These are phyloP conservation scores for Protaetia brevitarsis DNA, from an alignment of 1,140 invertebrate genomes.

Conservation along the genomic window DNA sequence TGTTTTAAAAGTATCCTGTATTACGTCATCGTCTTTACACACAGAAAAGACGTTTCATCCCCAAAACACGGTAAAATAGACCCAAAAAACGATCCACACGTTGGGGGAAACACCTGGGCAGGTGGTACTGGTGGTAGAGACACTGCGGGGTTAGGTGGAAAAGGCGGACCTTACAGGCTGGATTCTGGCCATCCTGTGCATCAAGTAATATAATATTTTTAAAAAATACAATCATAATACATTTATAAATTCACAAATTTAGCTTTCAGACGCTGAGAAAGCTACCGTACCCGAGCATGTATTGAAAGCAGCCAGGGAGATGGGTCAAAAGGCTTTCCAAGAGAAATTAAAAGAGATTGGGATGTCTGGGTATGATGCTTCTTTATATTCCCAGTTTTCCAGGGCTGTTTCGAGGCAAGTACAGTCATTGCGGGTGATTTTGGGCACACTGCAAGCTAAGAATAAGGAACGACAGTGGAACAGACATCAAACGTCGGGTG, in stretches of 20 bases:
- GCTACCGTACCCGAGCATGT: constrained; percentile 86
- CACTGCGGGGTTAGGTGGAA: constrained; percentile 91
- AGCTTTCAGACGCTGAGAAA: constrained; percentile 87
- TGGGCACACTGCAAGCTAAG: constrained; percentile 80
- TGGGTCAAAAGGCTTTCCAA: constrained; percentile 87
- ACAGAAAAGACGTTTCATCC: constrained; percentile 58
- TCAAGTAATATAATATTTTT: constrained; percentile 58
- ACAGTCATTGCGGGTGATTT: constrained; percentile 61
- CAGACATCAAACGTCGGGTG: constrained; percentile 88
- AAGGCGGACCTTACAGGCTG: constrained; percentile 86
- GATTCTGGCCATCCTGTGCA: constrained; percentile 91
- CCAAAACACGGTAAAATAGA: constrained; percentile 94
- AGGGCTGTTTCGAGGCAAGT: constrained; percentile 75
- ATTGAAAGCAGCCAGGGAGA: constrained; percentile 83
- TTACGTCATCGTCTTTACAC: background rate
- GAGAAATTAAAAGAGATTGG: constrained; percentile 87
- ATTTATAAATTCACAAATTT: constrained; percentile 9
- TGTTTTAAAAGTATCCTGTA: too few relatives aligned
- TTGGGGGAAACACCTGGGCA: constrained; percentile 95
- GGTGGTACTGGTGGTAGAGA: constrained; percentile 89
- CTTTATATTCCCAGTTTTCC: constrained; percentile 80
- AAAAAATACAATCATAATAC: background rate
- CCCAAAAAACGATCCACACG: constrained; percentile 83
- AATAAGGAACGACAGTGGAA: constrained; percentile 92
- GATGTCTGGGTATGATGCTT: constrained; percentile 93